Percentiles rank a stretch among this genome's conserved stretches.
Evolutionary conservation across 2,797 vertebrate genomes (phyloP).

Genomic region (Halcyon badia): DNA sequence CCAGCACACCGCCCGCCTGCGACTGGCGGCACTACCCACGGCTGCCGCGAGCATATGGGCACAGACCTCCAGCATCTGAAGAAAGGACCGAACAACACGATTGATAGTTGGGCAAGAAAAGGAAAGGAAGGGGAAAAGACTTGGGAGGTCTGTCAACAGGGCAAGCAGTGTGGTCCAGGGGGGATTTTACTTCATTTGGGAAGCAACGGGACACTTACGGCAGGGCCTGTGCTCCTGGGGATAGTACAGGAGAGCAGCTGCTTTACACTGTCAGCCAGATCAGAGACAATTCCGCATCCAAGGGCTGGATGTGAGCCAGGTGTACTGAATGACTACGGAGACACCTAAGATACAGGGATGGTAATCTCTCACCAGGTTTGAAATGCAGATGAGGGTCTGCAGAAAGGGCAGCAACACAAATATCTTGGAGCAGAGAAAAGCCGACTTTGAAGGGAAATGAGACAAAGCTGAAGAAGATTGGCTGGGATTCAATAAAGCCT

Average conservation of each 20-base stretch:
- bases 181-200: slow-evolving; percentile 48
- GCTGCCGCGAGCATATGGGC: not conserved
- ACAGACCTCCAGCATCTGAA: not conserved
- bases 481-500: slow-evolving; percentile 46
- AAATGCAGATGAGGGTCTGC: slow-evolving; percentile 67
- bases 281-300: slow-evolving; percentile 29
- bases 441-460: slow-evolving; percentile 54
- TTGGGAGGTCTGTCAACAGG: slow-evolving; percentile 55
- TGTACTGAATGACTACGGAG: slow-evolving; percentile 32
- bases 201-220: slow-evolving; percentile 31
- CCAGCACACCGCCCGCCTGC: accelerated
- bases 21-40: not conserved
- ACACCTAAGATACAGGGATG: slow-evolving; percentile 33
- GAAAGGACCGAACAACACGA: not conserved
- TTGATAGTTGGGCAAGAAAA: not conserved
- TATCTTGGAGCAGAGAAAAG: slow-evolving; percentile 50
- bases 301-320: slow-evolving; percentile 58
- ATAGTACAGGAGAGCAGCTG: slow-evolving; percentile 63
- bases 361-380: slow-evolving; percentile 54
- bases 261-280: slow-evolving; percentile 60
- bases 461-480: slow-evolving; percentile 60
- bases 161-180: slow-evolving; percentile 45
- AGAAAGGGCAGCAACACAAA: slow-evolving; percentile 62
- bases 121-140: not conserved
- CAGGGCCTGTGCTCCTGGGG: slow-evolving; percentile 50